Evolutionary conservation across 1,140 invertebrate genomes (phyloP), one percentile per base, ranked within the genome.

Genomic region (Drosophila bocqueti): DNA sequence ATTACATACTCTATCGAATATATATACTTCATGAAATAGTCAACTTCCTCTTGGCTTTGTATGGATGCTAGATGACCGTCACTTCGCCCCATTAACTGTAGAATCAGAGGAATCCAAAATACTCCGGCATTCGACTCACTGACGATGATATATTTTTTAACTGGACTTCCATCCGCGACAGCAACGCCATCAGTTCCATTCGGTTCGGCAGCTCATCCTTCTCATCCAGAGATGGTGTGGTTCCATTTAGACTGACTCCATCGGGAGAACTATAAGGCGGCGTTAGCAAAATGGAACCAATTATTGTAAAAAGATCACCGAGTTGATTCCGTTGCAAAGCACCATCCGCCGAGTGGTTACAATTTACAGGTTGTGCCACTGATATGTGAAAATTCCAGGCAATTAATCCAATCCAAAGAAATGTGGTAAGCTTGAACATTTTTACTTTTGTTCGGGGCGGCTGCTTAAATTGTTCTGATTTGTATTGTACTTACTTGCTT

Each of bases 1-100:
- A 24, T 24, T 24, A 2, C 0, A 24, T 24, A 24, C 2, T 24
- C 21, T 24, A 24, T 24, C 21, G 2, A 24, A 24, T 24, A 24
- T 13, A 1, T 0, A 24, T 18, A 18, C 1, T 24, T 0, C 5
- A 0, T 16, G 2, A 31, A 11, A n/a, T 29, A 7, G 9, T 11
- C 2, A 1, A 50, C 2, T 26, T 47, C 46, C 15, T 47, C 13
- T 47, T 47, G 13, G 15, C 4, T 26, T 24, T 16, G 13, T 16
- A 47, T 24, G 21, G 45, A 8, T 0, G 45, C 45, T 24, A 47
- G 7, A 24, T 24, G 6, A 47, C 45, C 21, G 21, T 21, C 45
- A 2, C 1, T 24, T 8, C 7, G 45, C 45, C 3, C 15, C 3
- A 15, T 47, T 4, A 24, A 21, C 21, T 45, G 43, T 42, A n/a